Conservation (phyloP, 2,797 vertebrate genomes). For the Rhinogobio ventralis region DNA sequence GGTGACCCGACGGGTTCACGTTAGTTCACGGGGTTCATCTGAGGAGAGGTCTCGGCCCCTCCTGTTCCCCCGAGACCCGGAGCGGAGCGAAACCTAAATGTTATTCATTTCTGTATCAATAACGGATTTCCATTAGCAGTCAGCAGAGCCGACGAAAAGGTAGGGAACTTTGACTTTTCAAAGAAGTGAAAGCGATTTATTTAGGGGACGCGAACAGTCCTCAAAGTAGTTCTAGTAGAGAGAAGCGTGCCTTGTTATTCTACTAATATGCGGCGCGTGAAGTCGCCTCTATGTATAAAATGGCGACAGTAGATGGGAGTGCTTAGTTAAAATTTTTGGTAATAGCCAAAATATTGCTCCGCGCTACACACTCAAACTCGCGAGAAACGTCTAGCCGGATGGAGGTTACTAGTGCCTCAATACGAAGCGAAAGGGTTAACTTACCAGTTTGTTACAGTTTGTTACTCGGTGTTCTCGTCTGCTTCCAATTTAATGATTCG, state of each 20-base stretch:
- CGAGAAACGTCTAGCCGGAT: conserved; percentile 45
- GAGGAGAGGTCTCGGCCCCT: conserved; percentile 81
- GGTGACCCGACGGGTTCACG: conserved; percentile 81
- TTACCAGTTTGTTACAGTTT: conserved; percentile 77
- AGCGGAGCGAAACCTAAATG: conserved; percentile 79
- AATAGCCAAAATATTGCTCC: conserved; percentile 47
- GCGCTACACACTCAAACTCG: conserved; percentile 44
- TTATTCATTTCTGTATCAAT: conserved; percentile 80
- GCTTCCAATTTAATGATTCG: conserved; percentile 65
- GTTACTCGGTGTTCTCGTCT: conserved; percentile 64
- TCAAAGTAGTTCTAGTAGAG: conserved; percentile 56
- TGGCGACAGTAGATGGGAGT: conserved; percentile 83
- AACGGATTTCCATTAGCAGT: conserved; percentile 74
- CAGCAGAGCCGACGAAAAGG: conserved; percentile 74
- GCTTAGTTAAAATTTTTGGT: conserved; percentile 69
- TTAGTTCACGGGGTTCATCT: conserved; percentile 82
- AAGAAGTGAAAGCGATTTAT: conserved; percentile 72
- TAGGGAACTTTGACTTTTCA: conserved; percentile 56
- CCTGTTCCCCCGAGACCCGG: conserved; percentile 76
- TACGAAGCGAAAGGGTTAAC: conserved; percentile 78
- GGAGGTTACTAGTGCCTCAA: conserved; percentile 61
- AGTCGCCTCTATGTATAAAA: conserved; percentile 85
- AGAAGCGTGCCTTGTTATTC: conserved; percentile 66
- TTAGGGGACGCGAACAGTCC: conserved; percentile 56
- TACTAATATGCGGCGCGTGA: conserved; percentile 77